phyloP scores from a whole-genome alignment of 2,113 vertebrate species.

The Lepus europaeus region DNA sequence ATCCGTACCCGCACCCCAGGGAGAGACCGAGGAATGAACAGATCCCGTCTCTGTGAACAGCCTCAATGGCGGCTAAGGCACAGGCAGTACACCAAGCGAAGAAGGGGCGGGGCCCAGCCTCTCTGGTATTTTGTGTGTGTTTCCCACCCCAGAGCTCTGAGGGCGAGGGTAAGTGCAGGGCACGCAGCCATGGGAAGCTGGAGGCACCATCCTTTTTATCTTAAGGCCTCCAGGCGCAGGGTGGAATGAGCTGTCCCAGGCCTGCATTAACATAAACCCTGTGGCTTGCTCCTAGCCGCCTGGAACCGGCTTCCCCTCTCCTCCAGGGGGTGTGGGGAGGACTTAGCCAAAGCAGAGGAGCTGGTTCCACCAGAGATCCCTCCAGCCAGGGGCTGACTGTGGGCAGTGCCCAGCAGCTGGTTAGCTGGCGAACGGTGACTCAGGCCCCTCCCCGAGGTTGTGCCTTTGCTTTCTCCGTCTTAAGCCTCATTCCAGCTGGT shows the following conservation, averaged over 20 bases:
- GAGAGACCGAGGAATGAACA: not conserved
- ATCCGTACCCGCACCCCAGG: not conserved
- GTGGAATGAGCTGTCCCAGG: conserved; percentile 40
- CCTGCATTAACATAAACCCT: conserved; percentile 55
- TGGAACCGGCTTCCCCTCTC: conserved; percentile 23
- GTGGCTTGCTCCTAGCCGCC: conserved; percentile 16
- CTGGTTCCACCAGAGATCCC: not conserved
- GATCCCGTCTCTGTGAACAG: not conserved
- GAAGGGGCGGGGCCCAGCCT: not conserved
- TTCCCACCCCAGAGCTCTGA: conserved; percentile 68
- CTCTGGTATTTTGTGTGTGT: conserved; percentile 53
- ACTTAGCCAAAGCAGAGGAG: not conserved
- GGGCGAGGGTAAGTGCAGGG: conserved; percentile 19
- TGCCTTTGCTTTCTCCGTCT: not conserved
- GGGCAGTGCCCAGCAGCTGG: not conserved
- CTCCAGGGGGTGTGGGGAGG: not conserved
- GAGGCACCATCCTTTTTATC: conserved; percentile 82
- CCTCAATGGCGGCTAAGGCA: not conserved
- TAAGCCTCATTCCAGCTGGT: not conserved
- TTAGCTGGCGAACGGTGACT: not conserved
- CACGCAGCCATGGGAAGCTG: conserved; percentile 62
- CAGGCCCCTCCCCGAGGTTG: not conserved
- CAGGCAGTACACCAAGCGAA: not conserved
- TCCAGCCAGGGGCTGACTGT: not conserved
- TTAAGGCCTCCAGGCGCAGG: conserved; percentile 58